Percentiles rank a stretch among this genome's conserved stretches.
Conservation (phyloP, 2,797 vertebrate species). For the Thunnus albacares region DNA sequence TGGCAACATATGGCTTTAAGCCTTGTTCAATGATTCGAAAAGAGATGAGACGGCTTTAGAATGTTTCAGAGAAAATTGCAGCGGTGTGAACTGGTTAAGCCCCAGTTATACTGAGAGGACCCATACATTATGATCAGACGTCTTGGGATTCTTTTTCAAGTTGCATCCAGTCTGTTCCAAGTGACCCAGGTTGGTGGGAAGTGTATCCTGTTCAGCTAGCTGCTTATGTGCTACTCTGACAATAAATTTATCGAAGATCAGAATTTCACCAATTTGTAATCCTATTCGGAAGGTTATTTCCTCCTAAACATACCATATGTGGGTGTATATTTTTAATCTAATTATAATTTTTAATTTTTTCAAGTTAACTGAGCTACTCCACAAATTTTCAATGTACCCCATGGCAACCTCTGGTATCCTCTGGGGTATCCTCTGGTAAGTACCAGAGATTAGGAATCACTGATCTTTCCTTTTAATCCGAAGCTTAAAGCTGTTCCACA, state of each 20-base stretch:
- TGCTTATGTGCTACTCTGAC: not conserved
- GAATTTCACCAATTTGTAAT: not conserved
- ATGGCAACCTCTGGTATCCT: not conserved
- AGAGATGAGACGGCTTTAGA: no score
- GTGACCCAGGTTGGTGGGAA: not conserved
- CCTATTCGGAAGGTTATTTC: not conserved
- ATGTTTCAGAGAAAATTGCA: no score
- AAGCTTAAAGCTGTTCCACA: no score
- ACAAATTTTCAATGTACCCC: not conserved
- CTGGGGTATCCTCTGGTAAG: not conserved
- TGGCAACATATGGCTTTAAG: not conserved
- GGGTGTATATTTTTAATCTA: not conserved
- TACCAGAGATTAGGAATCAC: slow-evolving; percentile 2
- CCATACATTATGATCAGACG: no score
- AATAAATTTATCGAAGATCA: not conserved
- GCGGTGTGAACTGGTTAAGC: no score
- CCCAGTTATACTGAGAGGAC: no score
- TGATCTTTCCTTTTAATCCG: slow-evolving; percentile 20
- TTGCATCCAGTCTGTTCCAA: not conserved
- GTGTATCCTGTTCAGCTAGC: not conserved
- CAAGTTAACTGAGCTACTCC: not conserved
- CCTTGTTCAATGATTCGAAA: no score
- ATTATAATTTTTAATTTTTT: not conserved
- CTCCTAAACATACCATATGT: not conserved
- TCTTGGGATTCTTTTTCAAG: no score